These are phyloP conservation scores for Podiceps cristatus DNA, from an alignment of 2,113 vertebrate genomes.

Conservation along the genomic window DNA sequence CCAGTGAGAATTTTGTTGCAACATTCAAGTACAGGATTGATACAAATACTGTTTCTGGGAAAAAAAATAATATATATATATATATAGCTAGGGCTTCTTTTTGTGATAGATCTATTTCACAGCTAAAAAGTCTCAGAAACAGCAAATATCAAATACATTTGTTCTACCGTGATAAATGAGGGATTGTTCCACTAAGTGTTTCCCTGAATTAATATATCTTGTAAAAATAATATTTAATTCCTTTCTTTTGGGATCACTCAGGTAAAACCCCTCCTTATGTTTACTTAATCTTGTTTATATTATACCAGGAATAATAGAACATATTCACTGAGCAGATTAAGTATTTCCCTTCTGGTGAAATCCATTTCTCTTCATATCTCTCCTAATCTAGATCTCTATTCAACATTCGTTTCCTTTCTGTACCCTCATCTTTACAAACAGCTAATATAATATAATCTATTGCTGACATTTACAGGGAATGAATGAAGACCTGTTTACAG, in stretches of 20 bases:
- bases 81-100: background rate
- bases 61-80: background rate
- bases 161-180: background rate
- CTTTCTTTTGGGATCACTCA: background rate
- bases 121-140: background rate
- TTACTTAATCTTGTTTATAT: background rate
- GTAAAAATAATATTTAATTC: background rate
- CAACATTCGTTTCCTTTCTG: background rate
- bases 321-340: background rate
- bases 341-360: background rate
- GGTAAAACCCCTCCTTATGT: background rate
- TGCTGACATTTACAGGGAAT: background rate
- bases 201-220: background rate
- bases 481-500: conserved; percentile 35
- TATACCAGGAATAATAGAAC: background rate
- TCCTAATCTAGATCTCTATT: background rate
- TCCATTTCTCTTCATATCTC: background rate
- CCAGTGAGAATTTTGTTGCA: background rate
- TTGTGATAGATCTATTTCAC: background rate
- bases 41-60: background rate
- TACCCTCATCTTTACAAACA: background rate
- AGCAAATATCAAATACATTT: background rate
- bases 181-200: background rate
- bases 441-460: background rate
- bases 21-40: background rate